Base-by-base conservation (phyloP, 2,797 vertebrate genomes). In the Chelmon rostratus region DNA sequence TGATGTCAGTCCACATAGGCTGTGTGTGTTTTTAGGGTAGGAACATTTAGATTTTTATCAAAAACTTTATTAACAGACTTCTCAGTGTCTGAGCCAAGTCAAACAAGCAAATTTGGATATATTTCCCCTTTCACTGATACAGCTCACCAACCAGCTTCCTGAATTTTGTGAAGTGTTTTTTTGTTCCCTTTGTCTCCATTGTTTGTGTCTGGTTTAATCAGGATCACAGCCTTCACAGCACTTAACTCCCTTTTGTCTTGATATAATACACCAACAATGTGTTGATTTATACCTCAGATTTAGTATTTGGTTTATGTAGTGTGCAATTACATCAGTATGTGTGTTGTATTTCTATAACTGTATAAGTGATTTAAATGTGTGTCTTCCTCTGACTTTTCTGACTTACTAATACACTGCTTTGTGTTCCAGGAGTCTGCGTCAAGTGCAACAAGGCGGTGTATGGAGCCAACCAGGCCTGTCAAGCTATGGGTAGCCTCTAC, bases 401-500 rank as follows among this genome's bases (percentile, higher is more conserved):
- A 85, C 38, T n/a, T 23, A 10, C 2, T 81, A 62, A 23, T 77
- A 2, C 77, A 18, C 57, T 85, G 15, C 86, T 40, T 81, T 86
- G 44, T 88, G 46, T 92, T 89, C 15, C 91, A 99, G 98, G 98
- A 78, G 93, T 93, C 77, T 99, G 98, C 0, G 95, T 97, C 81
- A 98, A 98, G 87, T 99, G 98, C 93, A 97, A 86, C 93, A 97
- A 97, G 87, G 96, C 96, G 0, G 98, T 99, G 58, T 96, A 97
- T 25, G 98, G 98, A 88, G 96, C 97, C 23, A 95, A 91, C 89
- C 97, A 98, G 91, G 98, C 98, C 70, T 99, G 98, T 88, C 98
- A 99, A 89, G 98, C 98, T 44, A 99, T 99, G 98, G 98, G 98
- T 0, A 97, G 95, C 92, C 96, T 99, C 74, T 99, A 99, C 93